phyloP scores from a whole-genome alignment of 2,888 invertebrate genomes.

The Amphipyra berbera region DNA sequence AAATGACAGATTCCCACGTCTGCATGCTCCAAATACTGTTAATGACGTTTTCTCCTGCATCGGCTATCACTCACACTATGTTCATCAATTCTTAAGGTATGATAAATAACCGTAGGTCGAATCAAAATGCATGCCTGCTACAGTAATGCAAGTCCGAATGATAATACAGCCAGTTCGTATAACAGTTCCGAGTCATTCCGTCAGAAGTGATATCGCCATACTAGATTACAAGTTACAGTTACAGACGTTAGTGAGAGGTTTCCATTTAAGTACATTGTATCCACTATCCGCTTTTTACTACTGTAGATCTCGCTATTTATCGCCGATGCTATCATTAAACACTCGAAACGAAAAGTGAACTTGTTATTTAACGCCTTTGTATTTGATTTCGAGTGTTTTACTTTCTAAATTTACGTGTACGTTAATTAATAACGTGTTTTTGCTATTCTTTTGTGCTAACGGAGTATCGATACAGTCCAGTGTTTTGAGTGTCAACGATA shows the following conservation, averaged over 20 bases:
- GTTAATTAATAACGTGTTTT: constrained; percentile 44
- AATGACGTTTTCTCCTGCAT: constrained; percentile 61
- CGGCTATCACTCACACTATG: constrained; percentile 35
- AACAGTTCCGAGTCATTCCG: constrained; percentile 66
- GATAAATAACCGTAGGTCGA: constrained; percentile 54
- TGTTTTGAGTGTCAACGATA: constrained; percentile 19
- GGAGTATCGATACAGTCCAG: constrained; percentile 23
- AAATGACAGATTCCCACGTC: constrained; percentile 81
- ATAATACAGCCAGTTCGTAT: constrained; percentile 63
- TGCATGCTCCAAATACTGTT: constrained; percentile 80
- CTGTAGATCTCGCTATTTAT: constrained; percentile 69
- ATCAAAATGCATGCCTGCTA: constrained; percentile 55
- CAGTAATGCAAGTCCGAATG: constrained; percentile 59
- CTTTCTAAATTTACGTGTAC: constrained; percentile 72
- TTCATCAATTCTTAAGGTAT: constrained; percentile 65
- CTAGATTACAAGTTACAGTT: constrained; percentile 70
- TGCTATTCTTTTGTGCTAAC: constrained; percentile 16
- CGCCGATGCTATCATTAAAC: constrained; percentile 73
- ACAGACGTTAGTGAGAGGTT: constrained; percentile 73
- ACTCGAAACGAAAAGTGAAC: constrained; percentile 78
- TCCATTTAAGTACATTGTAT: constrained; percentile 73
- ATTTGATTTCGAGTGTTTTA: constrained; percentile 70
- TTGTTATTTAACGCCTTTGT: constrained; percentile 67
- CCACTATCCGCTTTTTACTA: constrained; percentile 71
- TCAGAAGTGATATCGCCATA: constrained; percentile 64